Evolutionary conservation across 2,888 invertebrate genomes (phyloP).

Genomic region (Mythimna ferrago): DNA sequence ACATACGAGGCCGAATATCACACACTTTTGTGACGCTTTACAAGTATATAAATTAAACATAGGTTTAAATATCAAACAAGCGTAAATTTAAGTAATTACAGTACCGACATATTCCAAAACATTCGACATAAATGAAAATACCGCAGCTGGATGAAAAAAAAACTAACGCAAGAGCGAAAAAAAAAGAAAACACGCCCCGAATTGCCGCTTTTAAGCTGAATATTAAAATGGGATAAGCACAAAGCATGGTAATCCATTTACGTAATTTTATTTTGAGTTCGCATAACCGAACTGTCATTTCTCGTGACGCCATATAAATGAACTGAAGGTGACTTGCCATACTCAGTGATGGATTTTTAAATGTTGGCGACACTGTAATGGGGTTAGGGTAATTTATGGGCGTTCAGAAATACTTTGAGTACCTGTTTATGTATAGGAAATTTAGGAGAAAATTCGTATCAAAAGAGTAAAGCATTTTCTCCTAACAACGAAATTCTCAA

Average conservation of each 20-base stretch:
- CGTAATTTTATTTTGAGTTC: slow-evolving; percentile 86
- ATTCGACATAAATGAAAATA: slow-evolving; percentile 48
- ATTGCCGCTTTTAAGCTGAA: slow-evolving; percentile 63
- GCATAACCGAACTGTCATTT: slow-evolving; percentile 85
- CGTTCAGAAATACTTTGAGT: slow-evolving; percentile 58
- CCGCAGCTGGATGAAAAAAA: slow-evolving; percentile 16
- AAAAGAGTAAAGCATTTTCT: slow-evolving; percentile 50
- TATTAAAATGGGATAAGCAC: slow-evolving; percentile 66
- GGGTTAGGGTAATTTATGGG: slow-evolving; percentile 81
- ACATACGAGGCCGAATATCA: slow-evolving; percentile 22
- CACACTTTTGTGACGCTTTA: slow-evolving; percentile 17
- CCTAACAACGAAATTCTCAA: slow-evolving; percentile 40
- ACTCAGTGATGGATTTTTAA: slow-evolving; percentile 86
- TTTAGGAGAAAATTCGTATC: slow-evolving; percentile 53
- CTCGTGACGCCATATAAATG: slow-evolving; percentile 85
- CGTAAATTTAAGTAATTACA: slow-evolving; percentile 24
- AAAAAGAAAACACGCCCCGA: slow-evolving; percentile 48
- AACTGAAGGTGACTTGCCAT: slow-evolving; percentile 84
- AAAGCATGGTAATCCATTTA: slow-evolving; percentile 77
- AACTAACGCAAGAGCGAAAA: slow-evolving; percentile 47
- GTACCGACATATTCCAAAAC: slow-evolving; percentile 48
- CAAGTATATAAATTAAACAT: slow-evolving; percentile 1
- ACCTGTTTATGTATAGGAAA: slow-evolving; percentile 60
- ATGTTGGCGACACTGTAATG: slow-evolving; percentile 82
- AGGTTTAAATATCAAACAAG: background rate